Evolutionary conservation across 2,888 invertebrate species (phyloP).

Genomic region (Dendrolimus pini): DNA sequence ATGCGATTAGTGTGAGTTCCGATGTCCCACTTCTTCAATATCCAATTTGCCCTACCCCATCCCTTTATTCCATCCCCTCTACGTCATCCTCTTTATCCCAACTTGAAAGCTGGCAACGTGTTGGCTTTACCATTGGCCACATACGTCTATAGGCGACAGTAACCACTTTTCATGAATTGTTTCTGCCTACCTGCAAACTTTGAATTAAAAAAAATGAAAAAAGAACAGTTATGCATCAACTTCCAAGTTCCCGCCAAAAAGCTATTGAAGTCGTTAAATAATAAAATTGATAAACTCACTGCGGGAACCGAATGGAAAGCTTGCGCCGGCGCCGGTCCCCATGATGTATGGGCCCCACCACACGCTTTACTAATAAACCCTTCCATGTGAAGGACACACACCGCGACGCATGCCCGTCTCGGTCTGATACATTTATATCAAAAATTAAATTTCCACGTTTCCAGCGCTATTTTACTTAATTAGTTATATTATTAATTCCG

Average conservation of each 20-base stretch:
- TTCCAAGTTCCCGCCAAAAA: slow-evolving; percentile 14
- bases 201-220: too few species aligned
- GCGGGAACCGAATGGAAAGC: slow-evolving; percentile 46
- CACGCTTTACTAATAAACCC: slow-evolving; percentile 60
- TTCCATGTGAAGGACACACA: slow-evolving; percentile 41
- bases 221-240: too few species aligned
- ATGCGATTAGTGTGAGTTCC: too few species aligned
- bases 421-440: slow-evolving; percentile 13
- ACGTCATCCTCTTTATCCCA: too few species aligned
- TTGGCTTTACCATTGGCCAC: too few species aligned
- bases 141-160: too few species aligned
- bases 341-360: slow-evolving; percentile 66
- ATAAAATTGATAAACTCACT: slow-evolving; percentile 42
- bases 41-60: too few species aligned
- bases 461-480: background rate
- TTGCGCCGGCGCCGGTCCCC: slow-evolving; percentile 58
- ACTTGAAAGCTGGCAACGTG: too few species aligned
- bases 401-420: slow-evolving; percentile 45
- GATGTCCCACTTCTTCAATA: too few species aligned
- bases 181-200: too few species aligned
- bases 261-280: slow-evolving; percentile 19
- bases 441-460: background rate
- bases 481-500: background rate
- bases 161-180: too few species aligned
- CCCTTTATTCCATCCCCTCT: too few species aligned